A percentile compares a stretch with the other conserved stretches of the same genome.
Evolutionary conservation across 2,113 vertebrate species (phyloP).

Genomic region (Eubucco bourcierii): DNA sequence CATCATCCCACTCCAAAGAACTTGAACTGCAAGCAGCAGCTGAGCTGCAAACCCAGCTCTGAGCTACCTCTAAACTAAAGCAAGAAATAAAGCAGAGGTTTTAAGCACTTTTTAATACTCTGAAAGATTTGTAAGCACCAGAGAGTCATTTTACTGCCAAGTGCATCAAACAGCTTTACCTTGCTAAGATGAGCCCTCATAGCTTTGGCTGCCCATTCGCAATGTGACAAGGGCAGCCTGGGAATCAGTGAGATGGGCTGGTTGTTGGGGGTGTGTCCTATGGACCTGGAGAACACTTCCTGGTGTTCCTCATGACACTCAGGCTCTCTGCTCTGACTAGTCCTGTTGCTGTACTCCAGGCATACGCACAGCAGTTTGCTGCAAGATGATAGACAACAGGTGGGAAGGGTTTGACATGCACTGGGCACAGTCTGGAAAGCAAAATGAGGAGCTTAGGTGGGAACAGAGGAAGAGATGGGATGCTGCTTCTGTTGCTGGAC

Average conservation of each 20-base stretch:
- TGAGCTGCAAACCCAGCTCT: not conserved
- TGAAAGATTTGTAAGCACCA: not conserved
- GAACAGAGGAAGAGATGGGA: not conserved
- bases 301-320: not conserved
- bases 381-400: not conserved
- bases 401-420: not conserved
- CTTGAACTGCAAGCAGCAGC: not conserved
- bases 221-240: not conserved
- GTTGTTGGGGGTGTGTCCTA: not conserved
- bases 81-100: not conserved
- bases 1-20: not conserved
- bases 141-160: not conserved
- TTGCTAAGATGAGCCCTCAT: accelerated
- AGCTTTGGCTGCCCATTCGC: not conserved
- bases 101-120: not conserved
- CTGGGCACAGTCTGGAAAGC: not conserved
- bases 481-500: not conserved
- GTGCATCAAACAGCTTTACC: not conserved
- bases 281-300: not conserved
- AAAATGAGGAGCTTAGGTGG: not conserved
- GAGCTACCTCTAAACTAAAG: not conserved
- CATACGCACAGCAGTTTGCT: not conserved
- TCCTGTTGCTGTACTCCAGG: no score
- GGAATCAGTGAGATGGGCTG: not conserved
- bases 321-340: not conserved